Base-by-base conservation (phyloP, 2,888 invertebrate species). In the Fragum sueziense region DNA sequence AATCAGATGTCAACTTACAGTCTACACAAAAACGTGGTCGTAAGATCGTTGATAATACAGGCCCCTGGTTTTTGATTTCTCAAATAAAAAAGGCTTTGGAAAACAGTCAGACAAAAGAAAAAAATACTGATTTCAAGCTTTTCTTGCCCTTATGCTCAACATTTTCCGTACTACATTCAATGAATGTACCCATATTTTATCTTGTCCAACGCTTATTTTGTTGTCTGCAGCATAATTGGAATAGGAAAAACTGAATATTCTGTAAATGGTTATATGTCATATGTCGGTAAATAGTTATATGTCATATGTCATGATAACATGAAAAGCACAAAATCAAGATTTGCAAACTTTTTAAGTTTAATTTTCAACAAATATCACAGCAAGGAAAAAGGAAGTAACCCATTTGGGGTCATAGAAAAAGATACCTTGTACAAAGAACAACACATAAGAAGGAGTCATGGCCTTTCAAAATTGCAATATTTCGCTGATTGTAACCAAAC, bases 281-380 rank as follows among this genome's bases (percentile, higher is more conserved):
- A 9, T 17, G 17, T 41, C 41, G 11, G 17, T 17, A 17, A 41
- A 41, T 11, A 41, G 41, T 11, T 11, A 41, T 41, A 41, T 9
- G 41, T 17, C 17, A 11, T 11, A 9, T 17, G 17, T 11, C 41
- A 41, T 9, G 11, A 17, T 17, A 9, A 41, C 41, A n/a, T 6
- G n/a, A 20, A 2, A n/a, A n/a, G n/a, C n/a, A n/a, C n/a, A n/a
- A n/a, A n/a, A n/a, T n/a, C n/a, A n/a, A n/a, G n/a, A n/a, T 54
- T 7, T 54, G n/a, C 0, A 22, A 11, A 25, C 20, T 6, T 54
- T n/a, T 22, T 22, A n/a, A 17, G 9, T 57, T 57, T 57, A 29
- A 25, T 57, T 25, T 57, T 27, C 25, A 57, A 27, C 57, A 27
- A 57, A 2, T 57, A 57, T 57, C 57, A 57, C 57, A 57, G 57